A percentile compares a stretch with the other conserved stretches of the same genome.
These are phyloP conservation scores for Pseudorasbora parva DNA, from an alignment of 2,113 vertebrate genomes.

Conservation along the genomic window DNA sequence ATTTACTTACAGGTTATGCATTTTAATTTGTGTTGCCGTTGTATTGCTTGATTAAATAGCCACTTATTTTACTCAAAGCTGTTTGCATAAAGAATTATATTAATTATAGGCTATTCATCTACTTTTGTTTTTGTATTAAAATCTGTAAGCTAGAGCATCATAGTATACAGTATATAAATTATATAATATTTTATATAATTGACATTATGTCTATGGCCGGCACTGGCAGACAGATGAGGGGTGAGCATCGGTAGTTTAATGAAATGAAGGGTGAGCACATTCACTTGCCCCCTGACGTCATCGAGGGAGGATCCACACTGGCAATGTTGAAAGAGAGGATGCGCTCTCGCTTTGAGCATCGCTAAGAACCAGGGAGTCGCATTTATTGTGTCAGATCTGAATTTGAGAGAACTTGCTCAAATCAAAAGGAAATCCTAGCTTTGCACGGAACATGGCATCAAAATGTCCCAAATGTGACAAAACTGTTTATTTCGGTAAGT, in stretches of 20 bases:
- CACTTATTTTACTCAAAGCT: neutral
- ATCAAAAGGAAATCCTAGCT: neutral
- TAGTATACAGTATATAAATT: too few relatives aligned
- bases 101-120: too few relatives aligned
- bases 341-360: conserved; percentile 18
- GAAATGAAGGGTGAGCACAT: neutral
- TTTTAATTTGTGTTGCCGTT: neutral
- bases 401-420: neutral
- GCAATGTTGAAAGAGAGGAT: neutral
- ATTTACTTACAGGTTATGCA: neutral
- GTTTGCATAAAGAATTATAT: too few relatives aligned
- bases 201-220: neutral
- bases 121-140: too few relatives aligned
- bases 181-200: neutral
- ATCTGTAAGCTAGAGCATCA: too few relatives aligned
- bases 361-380: neutral
- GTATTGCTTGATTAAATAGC: neutral
- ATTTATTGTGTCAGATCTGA: neutral
- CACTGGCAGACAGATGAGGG: neutral
- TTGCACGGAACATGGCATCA: conserved; percentile 67
- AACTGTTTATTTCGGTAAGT: conserved; percentile 76
- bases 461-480: conserved; percentile 75
- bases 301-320: neutral
- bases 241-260: neutral
- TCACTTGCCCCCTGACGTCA: neutral